Evolutionary conservation across 1,140 invertebrate genomes (phyloP).

Genomic region (Panulirus ornatus): DNA sequence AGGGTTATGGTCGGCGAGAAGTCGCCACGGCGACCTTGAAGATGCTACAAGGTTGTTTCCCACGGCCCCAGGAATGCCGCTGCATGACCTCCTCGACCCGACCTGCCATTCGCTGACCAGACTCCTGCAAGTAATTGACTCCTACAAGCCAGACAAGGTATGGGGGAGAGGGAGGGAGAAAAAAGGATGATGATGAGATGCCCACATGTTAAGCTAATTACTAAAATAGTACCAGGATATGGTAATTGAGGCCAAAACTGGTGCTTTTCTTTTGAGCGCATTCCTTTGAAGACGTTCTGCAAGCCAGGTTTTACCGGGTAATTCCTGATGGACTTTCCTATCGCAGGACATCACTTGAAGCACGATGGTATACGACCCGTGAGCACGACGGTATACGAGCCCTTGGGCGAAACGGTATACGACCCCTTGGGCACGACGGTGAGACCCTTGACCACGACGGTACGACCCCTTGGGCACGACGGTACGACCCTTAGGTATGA

Average conservation of each 20-base stretch:
- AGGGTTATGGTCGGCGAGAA: background rate
- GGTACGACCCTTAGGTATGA: no score
- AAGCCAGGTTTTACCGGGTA: no score
- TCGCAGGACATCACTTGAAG: no score
- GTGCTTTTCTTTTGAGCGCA: background rate
- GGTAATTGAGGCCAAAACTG: background rate
- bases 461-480: no score
- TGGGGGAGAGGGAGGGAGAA: background rate
- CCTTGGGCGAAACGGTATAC: no score
- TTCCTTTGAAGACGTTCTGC: background rate
- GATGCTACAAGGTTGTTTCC: slow-evolving; percentile 50
- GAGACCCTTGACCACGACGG: no score
- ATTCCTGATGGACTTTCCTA: no score
- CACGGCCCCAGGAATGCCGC: slow-evolving; percentile 56
- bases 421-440: no score
- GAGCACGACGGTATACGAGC: no score
- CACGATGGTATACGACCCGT: no score
- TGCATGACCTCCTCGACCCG: slow-evolving; percentile 31
- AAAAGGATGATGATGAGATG: background rate
- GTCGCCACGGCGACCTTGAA: slow-evolving; percentile 39
- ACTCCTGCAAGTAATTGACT: slow-evolving; percentile 45
- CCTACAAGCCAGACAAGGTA: background rate
- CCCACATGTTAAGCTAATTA: background rate
- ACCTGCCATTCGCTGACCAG: slow-evolving; percentile 41
- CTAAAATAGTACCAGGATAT: background rate